Evolutionary conservation across 2,113 vertebrate genomes (phyloP), one percentile per base, ranked within the genome.

Genomic region (Ictalurus punctatus): DNA sequence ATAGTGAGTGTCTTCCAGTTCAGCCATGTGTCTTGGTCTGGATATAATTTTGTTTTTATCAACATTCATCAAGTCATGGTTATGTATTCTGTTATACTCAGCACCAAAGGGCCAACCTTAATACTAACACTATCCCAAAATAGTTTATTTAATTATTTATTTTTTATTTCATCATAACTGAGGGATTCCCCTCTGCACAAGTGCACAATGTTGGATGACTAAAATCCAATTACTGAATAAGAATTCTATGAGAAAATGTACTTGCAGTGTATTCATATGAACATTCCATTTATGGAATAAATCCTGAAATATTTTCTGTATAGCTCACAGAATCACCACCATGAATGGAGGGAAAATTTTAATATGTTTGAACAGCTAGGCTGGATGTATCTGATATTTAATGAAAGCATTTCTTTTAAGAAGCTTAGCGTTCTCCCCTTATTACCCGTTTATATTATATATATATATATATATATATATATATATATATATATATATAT

Each of bases 331-430:
- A 61, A 17, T 65, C 58, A 48, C 17, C 44, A 54, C 25, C 21
- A 37, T 80, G 3, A 61, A 84, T 5, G n/a, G 63, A 25, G 71
- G 63, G 86, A 81, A 89, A 81, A 80, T 88, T 84, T 37, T 19
- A 74, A 90, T 87, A 88, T 54, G 73, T 90, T 78, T 25, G 23
- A 90, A 84, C 87, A 87, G 65, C 40, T 34, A 61, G 21, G 81
- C 40, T 89, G 30, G 63, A 90, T 21, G 65, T 74, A 81, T 65
- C 52, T 81, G 73, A 69, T 67, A 71, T 63, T 87, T 91, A 56
- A 78, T 79, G n/a, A 80, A 79, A 74, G 34, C 69, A n/a, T n/a
- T n/a, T n/a, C n/a, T n/a, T n/a, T n/a, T n/a, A n/a, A n/a, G n/a
- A n/a, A n/a, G n/a, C n/a, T n/a, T n/a, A n/a, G n/a, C n/a, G n/a